Evolutionary conservation across 1,140 invertebrate genomes (phyloP).

Genomic region (Saccostrea glomerata): DNA sequence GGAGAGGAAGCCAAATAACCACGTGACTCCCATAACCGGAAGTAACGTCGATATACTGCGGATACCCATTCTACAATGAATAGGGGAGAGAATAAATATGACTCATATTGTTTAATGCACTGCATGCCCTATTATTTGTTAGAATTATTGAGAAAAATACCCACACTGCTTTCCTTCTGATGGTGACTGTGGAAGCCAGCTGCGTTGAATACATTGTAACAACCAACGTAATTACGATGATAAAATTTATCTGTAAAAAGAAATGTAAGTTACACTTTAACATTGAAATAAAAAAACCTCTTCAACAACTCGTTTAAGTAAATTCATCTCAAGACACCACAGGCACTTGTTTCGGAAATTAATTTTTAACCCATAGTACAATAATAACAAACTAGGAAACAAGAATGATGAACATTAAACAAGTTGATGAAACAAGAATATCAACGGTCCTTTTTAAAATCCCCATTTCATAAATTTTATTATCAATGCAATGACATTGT

Average conservation of each 20-base stretch:
- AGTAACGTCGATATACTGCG: conserved; percentile 63
- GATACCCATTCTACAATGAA: conserved; percentile 59
- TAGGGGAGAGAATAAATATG: background rate
- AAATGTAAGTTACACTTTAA: background rate
- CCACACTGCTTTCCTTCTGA: conserved; percentile 6
- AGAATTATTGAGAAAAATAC: background rate
- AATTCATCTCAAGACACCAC: background rate
- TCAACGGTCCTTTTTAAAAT: too few species aligned
- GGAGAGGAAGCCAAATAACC: conserved; percentile 72
- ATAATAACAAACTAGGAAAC: too few species aligned
- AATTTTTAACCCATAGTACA: too few species aligned
- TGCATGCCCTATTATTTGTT: too few species aligned
- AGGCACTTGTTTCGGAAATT: too few species aligned
- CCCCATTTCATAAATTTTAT: too few species aligned
- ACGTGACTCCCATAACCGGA: conserved; percentile 68
- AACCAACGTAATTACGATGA: conserved; percentile 53
- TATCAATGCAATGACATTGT: too few species aligned
- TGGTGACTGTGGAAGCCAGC: conserved; percentile 51
- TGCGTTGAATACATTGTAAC: conserved; percentile 52
- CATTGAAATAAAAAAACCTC: too few species aligned
- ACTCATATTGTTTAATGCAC: too few species aligned
- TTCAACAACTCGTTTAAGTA: background rate
- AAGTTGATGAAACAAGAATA: too few species aligned
- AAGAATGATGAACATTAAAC: too few species aligned
- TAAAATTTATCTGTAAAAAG: conserved; percentile 52